Conservation (phyloP, 2,797 vertebrate species). For the Cephalopachus bancanus region DNA sequence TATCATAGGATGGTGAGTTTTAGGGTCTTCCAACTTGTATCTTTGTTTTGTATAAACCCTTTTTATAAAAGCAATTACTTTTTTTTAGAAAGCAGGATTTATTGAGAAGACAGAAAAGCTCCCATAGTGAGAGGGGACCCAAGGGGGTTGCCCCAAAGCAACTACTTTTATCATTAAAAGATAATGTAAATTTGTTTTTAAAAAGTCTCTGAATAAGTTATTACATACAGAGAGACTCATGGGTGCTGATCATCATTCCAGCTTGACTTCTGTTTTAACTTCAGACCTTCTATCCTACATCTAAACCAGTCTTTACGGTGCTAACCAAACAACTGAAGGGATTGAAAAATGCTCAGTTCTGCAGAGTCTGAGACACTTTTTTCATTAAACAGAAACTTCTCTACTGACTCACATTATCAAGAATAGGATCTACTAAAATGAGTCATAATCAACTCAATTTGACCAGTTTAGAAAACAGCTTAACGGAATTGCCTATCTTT, state of each 20-base stretch:
- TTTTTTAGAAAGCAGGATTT: too few relatives aligned
- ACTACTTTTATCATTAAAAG: slow-evolving; percentile 2
- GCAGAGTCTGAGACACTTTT: neutral
- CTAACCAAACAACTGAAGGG: neutral
- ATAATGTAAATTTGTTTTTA: slow-evolving; percentile 26
- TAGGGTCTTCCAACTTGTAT: slow-evolving; percentile 30
- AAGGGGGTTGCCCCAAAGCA: too few relatives aligned
- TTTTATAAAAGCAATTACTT: neutral
- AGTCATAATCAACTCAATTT: neutral
- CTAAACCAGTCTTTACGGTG: neutral
- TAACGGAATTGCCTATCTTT: slow-evolving; percentile 16
- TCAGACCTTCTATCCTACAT: neutral
- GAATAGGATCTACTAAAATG: neutral
- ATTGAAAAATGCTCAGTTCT: slow-evolving; percentile 22
- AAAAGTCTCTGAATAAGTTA: slow-evolving; percentile 6
- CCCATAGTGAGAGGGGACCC: too few relatives aligned
- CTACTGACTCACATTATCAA: slow-evolving; percentile 35
- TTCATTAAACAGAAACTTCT: neutral
- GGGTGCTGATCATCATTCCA: neutral
- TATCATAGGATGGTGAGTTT: neutral
- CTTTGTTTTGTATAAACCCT: slow-evolving; percentile 3
- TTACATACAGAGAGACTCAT: neutral
- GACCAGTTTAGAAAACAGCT: neutral
- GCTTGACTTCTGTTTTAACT: slow-evolving; percentile 8
- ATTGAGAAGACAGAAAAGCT: too few relatives aligned